phyloP scores from a whole-genome alignment of 2,113 vertebrate genomes.

The Cyanocitta stelleri region DNA sequence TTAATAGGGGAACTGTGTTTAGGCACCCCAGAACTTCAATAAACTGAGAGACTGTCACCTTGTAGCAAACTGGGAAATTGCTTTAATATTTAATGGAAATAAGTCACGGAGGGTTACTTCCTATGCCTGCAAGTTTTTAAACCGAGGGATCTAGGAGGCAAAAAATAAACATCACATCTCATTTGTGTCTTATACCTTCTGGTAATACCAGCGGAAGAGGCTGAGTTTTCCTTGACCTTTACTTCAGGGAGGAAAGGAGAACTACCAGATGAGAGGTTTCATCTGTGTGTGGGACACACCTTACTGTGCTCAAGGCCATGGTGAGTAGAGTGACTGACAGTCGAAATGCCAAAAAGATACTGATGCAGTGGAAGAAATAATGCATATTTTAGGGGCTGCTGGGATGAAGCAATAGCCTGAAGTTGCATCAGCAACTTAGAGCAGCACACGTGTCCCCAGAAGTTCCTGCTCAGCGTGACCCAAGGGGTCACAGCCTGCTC shows the following conservation, averaged over 20 bases:
- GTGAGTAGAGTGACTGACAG: not conserved
- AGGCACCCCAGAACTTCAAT: not conserved
- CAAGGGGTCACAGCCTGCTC: not conserved
- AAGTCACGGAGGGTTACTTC: not conserved
- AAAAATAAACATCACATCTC: not conserved
- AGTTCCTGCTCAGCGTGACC: not conserved
- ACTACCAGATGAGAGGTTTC: not conserved
- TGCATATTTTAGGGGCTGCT: not conserved
- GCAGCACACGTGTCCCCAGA: fast-evolving
- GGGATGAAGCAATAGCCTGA: not conserved
- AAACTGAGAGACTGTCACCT: not conserved
- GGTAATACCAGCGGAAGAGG: not conserved
- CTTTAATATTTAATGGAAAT: not conserved
- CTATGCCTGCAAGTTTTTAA: not conserved
- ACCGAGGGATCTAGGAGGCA: not conserved
- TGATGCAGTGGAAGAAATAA: not conserved
- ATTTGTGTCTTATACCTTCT: not conserved
- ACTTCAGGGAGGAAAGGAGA: not conserved
- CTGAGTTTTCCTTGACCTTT: not conserved
- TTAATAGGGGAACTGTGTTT: not conserved
- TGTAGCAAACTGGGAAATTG: not conserved
- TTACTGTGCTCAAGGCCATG: not conserved
- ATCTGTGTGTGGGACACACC: not conserved
- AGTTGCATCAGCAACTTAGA: not conserved
- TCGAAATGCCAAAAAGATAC: not conserved